Conservation (phyloP, 1,140 invertebrate species). For the Drosophila tristis region DNA sequence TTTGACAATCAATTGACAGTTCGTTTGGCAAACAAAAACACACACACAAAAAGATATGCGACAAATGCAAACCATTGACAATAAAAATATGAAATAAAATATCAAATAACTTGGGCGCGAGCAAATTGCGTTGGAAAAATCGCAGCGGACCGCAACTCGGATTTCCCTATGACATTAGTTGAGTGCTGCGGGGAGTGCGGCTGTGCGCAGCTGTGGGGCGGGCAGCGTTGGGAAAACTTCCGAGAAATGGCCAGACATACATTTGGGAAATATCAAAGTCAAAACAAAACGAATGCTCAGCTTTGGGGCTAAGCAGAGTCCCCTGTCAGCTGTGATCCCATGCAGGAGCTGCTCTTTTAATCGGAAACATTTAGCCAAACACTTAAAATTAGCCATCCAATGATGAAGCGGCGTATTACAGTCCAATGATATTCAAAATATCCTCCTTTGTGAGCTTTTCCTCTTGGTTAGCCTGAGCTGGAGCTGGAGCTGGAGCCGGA, state of each 20-base stretch:
- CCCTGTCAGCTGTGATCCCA: too few species aligned
- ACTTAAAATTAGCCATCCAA: too few species aligned
- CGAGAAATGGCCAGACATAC: too few species aligned
- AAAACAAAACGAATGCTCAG: too few species aligned
- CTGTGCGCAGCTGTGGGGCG: constrained; percentile 11
- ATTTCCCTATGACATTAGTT: constrained; percentile 43
- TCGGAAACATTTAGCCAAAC: too few species aligned
- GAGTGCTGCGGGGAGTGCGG: constrained; percentile 20
- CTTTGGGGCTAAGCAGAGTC: too few species aligned
- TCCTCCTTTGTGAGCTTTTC: constrained; percentile 56
- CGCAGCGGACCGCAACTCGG: constrained; percentile 16
- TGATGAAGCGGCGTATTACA: not conserved
- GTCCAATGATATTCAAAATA: constrained; percentile 53
- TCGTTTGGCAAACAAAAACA: constrained; percentile 68
- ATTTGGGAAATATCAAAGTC: too few species aligned
- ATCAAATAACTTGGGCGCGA: constrained; percentile 66
- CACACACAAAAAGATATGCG: constrained; percentile 53
- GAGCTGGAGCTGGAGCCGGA: not conserved
- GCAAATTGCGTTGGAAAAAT: constrained; percentile 35
- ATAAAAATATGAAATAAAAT: constrained; percentile 58
- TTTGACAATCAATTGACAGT: constrained; percentile 82
- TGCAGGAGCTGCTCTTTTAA: too few species aligned
- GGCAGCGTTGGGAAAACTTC: too few species aligned
- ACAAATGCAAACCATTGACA: constrained; percentile 61
- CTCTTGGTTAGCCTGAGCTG: constrained; percentile 10